Conservation (phyloP, 2,888 invertebrate genomes). For the Lasioglossum vierecki region DNA sequence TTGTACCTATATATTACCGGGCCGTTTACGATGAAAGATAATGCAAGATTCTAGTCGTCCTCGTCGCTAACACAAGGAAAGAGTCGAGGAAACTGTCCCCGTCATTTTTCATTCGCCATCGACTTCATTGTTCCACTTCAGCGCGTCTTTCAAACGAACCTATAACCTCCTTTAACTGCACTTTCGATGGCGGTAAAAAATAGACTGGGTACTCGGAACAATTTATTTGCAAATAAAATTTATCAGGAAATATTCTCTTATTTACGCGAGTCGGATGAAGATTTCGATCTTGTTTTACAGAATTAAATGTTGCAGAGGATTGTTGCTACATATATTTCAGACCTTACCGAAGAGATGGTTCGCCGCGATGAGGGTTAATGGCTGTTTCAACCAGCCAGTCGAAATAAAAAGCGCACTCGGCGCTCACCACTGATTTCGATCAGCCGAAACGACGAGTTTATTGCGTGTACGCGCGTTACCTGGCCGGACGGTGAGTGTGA, state of each 20-base stretch:
- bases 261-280: too few relatives aligned
- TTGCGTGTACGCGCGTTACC: not conserved
- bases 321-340: not conserved
- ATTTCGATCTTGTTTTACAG: not conserved
- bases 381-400: constrained; percentile 2
- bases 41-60: constrained; percentile 24
- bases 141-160: not conserved
- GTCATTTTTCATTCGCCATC: constrained; percentile 14
- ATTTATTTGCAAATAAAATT: not conserved
- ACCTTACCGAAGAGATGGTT: not conserved
- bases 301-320: not conserved
- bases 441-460: not conserved
- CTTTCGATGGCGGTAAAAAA: not conserved
- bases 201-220: not conserved
- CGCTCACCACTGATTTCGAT: not conserved
- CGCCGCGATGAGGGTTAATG: not conserved
- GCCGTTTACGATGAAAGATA: constrained; percentile 51
- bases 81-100: constrained; percentile 14
- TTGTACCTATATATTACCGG: constrained; percentile 53
- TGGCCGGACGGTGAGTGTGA: constrained; percentile 28
- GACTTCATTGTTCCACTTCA: constrained; percentile 4
- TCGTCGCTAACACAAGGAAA: not conserved
- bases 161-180: not conserved
- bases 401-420: not conserved
- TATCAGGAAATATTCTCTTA: not conserved